Evolutionary conservation across 2,888 invertebrate species (phyloP).

Genomic region (Torymus tubicola): DNA sequence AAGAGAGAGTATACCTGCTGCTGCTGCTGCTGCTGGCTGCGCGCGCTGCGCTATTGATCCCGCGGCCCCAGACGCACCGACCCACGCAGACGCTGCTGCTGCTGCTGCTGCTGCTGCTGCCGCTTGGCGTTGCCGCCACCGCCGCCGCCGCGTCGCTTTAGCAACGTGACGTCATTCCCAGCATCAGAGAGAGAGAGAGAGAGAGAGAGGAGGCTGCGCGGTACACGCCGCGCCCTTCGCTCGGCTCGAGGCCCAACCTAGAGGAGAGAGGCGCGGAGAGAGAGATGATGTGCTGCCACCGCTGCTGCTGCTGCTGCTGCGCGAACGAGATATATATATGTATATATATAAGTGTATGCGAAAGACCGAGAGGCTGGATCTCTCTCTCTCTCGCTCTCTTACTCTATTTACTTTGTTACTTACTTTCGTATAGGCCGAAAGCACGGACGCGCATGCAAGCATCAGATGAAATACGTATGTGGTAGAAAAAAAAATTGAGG

Average conservation of each 20-base stretch:
- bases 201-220: slow-evolving; percentile 38
- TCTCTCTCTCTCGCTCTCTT: slow-evolving; percentile 21
- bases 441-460: not conserved
- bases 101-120: slow-evolving; percentile 66
- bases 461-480: slow-evolving; percentile 8
- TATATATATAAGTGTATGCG: not conserved
- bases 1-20: slow-evolving; percentile 70
- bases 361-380: not conserved
- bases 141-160: slow-evolving; percentile 75
- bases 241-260: not conserved
- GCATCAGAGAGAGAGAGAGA: slow-evolving; percentile 36
- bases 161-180: slow-evolving; percentile 75
- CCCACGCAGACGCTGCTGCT: slow-evolving; percentile 73
- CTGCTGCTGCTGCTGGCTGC: slow-evolving; percentile 66
- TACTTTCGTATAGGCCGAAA: slow-evolving; percentile 39
- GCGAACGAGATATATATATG: not conserved
- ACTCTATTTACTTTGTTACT: slow-evolving; percentile 51
- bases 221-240: slow-evolving; percentile 49
- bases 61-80: slow-evolving; percentile 68
- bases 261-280: too few species aligned
- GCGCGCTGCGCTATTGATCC: slow-evolving; percentile 76
- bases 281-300: not conserved
- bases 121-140: slow-evolving; percentile 73
- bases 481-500: slow-evolving; percentile 37
- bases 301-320: not conserved